Conservation (phyloP, 2,797 vertebrate species). For the Dicrostonyx torquatus region DNA sequence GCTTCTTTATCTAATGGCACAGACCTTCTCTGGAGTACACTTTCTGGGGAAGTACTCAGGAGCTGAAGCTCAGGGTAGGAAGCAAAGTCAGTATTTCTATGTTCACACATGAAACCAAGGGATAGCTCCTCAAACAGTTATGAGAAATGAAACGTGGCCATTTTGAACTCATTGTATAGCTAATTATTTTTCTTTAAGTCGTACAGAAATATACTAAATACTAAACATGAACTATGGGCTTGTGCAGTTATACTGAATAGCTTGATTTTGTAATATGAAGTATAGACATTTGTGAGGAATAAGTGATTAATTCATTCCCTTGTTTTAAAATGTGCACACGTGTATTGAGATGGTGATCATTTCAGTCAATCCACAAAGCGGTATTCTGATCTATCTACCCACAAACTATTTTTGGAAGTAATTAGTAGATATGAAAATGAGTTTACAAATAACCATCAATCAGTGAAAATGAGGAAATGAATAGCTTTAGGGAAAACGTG, state of each 20-base stretch:
- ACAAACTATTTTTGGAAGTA: not conserved
- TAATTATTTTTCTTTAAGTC: not conserved
- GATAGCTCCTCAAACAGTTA: not conserved
- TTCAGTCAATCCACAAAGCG: not conserved
- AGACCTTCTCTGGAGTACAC: not conserved
- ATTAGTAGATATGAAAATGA: not conserved
- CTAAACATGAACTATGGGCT: not conserved
- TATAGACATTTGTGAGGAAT: not conserved
- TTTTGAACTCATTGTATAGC: not conserved
- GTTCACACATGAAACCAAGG: not conserved
- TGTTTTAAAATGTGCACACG: not conserved
- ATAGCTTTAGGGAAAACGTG: not conserved
- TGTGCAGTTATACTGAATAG: not conserved
- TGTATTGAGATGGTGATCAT: not conserved
- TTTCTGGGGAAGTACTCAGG: not conserved
- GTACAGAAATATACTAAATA: not conserved
- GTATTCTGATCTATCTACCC: not conserved
- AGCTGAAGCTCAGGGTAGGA: not conserved
- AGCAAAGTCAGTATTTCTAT: not conserved
- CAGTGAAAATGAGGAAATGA: not conserved
- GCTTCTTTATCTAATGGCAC: not conserved
- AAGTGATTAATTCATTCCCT: not conserved
- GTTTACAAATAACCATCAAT: not conserved
- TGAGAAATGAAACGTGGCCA: not conserved
- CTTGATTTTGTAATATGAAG: not conserved